Evolutionary conservation across 2,113 vertebrate genomes (phyloP).

Genomic region (Sigmodon hispidus): DNA sequence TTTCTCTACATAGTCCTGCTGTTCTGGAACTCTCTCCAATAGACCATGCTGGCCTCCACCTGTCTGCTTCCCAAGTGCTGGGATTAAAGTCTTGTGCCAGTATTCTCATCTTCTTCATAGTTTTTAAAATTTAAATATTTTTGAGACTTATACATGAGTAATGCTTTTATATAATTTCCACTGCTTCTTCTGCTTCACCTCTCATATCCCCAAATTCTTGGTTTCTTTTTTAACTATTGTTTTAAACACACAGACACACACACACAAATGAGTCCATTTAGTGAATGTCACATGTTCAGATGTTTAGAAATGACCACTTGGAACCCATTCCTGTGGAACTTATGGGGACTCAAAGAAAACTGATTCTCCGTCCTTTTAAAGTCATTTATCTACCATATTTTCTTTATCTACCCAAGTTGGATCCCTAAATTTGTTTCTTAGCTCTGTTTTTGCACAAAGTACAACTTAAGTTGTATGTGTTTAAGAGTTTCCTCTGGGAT

Average conservation of each 20-base stretch:
- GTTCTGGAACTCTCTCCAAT: not conserved
- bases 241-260: not conserved
- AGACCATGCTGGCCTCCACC: not conserved
- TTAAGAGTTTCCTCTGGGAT: not conserved
- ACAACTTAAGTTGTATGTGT: not conserved
- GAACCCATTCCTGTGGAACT: not conserved
- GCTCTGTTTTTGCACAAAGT: not conserved
- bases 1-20: not conserved
- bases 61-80: not conserved
- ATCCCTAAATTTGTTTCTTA: not conserved
- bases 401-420: not conserved
- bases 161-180: not conserved
- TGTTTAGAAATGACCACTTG: not conserved
- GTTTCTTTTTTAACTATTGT: not conserved
- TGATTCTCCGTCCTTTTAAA: not conserved
- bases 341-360: not conserved
- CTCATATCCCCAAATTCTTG: not conserved
- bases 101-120: not conserved
- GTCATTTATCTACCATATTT: not conserved
- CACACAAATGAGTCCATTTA: not conserved
- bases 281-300: not conserved
- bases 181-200: not conserved
- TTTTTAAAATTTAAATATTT: not conserved
- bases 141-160: not conserved
- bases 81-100: not conserved